These are phyloP conservation scores for Apostichopus japonicus DNA, from an alignment of 35 echinoderm and acorn worm genomes.

Conservation along the genomic window DNA sequence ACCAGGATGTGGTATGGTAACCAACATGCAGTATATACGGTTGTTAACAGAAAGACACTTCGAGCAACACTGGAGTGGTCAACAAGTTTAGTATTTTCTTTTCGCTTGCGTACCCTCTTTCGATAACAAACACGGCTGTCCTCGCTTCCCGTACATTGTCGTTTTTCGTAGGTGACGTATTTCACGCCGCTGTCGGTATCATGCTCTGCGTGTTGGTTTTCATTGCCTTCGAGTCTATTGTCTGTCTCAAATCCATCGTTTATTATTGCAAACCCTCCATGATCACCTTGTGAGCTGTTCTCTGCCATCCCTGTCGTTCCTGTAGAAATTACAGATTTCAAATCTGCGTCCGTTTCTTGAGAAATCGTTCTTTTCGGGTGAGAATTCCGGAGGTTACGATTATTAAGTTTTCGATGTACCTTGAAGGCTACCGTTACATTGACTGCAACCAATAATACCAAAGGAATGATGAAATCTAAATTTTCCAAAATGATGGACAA, in stretches of 20 bases:
- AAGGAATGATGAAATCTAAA: slow-evolving; percentile 10
- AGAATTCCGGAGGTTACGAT: not conserved
- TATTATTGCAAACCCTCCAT: not conserved
- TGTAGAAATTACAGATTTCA: no score
- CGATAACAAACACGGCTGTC: not conserved
- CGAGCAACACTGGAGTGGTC: not conserved
- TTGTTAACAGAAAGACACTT: slow-evolving; percentile 8
- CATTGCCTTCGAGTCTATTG: not conserved
- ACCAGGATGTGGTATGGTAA: slow-evolving; percentile 34
- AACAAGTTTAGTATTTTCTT: not conserved
- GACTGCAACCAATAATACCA: not conserved
- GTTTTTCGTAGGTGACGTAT: not conserved
- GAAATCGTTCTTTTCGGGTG: not conserved
- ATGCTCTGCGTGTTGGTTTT: not conserved
- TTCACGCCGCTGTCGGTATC: not conserved
- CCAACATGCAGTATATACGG: not conserved
- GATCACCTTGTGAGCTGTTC: not conserved
- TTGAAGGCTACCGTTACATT: not conserved
- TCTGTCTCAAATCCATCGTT: not conserved
- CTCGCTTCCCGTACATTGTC: not conserved
- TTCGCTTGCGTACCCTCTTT: not conserved
- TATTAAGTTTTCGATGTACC: slow-evolving; percentile 12
- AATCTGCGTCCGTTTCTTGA: no score
- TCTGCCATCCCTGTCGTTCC: no score
- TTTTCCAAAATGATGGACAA: slow-evolving; percentile 11